Percentiles rank a stretch among this genome's conserved stretches.
Conservation (phyloP, 2,113 vertebrate genomes). For the Alligator sinensis region DNA sequence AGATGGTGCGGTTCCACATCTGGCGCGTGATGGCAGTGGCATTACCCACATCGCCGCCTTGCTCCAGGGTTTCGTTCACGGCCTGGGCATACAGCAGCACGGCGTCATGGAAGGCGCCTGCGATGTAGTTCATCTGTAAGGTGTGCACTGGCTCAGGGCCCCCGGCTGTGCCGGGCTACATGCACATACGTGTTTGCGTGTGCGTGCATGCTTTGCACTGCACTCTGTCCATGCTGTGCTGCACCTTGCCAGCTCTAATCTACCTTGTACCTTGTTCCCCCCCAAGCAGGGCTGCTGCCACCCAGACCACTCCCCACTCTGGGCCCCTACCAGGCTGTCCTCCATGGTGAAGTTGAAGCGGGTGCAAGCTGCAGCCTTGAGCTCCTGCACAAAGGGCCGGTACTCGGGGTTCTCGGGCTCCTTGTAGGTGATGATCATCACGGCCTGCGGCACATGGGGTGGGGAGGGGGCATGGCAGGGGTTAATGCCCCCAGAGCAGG, state of each 20-base stretch:
- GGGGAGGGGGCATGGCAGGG: neutral
- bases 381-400: slow-evolving; percentile 80
- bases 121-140: slow-evolving; percentile 80
- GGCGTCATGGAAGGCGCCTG: slow-evolving; percentile 80
- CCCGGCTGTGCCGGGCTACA: neutral
- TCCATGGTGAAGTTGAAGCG: slow-evolving; percentile 90
- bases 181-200: too few species aligned
- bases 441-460: slow-evolving; percentile 78
- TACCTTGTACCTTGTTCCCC: neutral
- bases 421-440: slow-evolving; percentile 92
- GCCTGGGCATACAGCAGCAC: slow-evolving; percentile 82
- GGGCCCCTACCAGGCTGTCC: slow-evolving; percentile 85
- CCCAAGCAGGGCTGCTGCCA: neutral
- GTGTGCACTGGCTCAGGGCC: rapidly evolving
- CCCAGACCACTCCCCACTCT: neutral
- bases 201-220: too few species aligned
- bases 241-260: too few species aligned
- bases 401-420: slow-evolving; percentile 91
- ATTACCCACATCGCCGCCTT: slow-evolving; percentile 63
- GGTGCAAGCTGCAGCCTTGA: slow-evolving; percentile 78
- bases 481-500: neutral
- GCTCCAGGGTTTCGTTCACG: slow-evolving; percentile 73
- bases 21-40: slow-evolving; percentile 67
- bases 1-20: slow-evolving; percentile 84
- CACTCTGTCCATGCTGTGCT: too few species aligned